Base-by-base conservation (phyloP, 1,140 invertebrate genomes). In the Aphelenchoides besseyi region DNA sequence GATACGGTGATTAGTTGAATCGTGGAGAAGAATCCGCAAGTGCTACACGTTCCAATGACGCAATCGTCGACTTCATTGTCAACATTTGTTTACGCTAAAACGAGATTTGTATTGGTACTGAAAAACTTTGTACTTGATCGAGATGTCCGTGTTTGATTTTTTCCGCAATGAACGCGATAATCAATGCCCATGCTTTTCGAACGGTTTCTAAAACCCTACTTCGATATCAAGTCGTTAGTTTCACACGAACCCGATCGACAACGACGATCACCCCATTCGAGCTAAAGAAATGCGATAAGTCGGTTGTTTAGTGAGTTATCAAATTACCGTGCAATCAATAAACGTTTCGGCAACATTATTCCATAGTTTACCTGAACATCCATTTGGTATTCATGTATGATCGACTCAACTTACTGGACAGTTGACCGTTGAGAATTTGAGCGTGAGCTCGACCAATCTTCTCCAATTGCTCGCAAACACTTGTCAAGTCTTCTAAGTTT, bases 251-350 rank as follows among this genome's bases (percentile, higher is more conserved):
- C 41, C 48, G 33, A 36, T 35, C 59, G 30, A 26, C 23, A 80
- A 59, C 81, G 57, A 53, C 74, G 63, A 48, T 83, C 82, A 8
- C 82, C 82, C 82, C 82, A 83, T 70, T 83, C 82, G 32, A 83
- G 64, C n/a, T n/a, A n/a, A n/a, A n/a, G n/a, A n/a, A n/a, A n/a
- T n/a, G n/a, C n/a, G n/a, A n/a, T n/a, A n/a, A n/a, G n/a, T n/a
- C n/a, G n/a, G n/a, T n/a, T n/a, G n/a, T n/a, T n/a, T n/a, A n/a
- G n/a, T n/a, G n/a, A n/a, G n/a, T n/a, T n/a, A n/a, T n/a, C n/a
- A n/a, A n/a, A n/a, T n/a, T n/a, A n/a, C n/a, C 36, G 82, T 83
- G 57, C 82, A 84, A 69, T 83, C 82, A 37, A 83, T 84, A 33
- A 83, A 82, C 2, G 82, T 84, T 69, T 83, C 82, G 2, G 82